A percentile compares a stretch with the other conserved stretches of the same genome.
Evolutionary conservation across 2,113 vertebrate species (phyloP).

Genomic region (Elephantulus edwardii): DNA sequence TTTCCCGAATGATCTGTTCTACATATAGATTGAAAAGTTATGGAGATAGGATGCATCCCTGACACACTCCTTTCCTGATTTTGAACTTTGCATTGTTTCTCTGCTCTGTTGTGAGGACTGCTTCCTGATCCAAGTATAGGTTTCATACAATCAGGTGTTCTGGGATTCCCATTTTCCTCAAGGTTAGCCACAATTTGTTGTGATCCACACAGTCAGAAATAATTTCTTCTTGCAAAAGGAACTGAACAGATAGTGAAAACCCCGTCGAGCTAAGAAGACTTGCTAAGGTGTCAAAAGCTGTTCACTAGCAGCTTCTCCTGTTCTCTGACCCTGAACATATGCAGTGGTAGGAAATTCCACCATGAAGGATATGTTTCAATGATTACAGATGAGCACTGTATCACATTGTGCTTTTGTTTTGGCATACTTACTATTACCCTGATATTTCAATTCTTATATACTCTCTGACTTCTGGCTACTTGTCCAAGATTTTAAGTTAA

Average conservation of each 20-base stretch:
- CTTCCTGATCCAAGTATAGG: no score
- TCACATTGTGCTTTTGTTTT: not conserved
- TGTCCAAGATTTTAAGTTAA: not conserved
- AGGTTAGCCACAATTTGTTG: no score
- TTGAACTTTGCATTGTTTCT: no score
- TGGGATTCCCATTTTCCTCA: no score
- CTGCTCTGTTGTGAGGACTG: no score
- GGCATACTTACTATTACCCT: not conserved
- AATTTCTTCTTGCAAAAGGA: constrained; percentile 38
- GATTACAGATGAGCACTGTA: not conserved
- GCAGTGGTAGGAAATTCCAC: not conserved
- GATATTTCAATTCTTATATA: not conserved
- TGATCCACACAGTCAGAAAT: no score
- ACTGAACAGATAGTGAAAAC: constrained; percentile 19
- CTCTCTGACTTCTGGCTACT: not conserved
- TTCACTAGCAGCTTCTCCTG: not conserved
- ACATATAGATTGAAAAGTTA: no score
- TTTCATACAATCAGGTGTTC: no score
- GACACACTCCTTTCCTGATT: no score
- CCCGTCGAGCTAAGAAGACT: not conserved
- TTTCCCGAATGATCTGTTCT: no score
- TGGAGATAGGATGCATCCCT: no score
- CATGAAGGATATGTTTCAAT: not conserved
- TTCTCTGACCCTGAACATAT: not conserved
- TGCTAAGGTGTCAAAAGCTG: constrained; percentile 16